Evolutionary conservation across 2,888 invertebrate genomes (phyloP).

Genomic region (Mimumesa dahlbomi): DNA sequence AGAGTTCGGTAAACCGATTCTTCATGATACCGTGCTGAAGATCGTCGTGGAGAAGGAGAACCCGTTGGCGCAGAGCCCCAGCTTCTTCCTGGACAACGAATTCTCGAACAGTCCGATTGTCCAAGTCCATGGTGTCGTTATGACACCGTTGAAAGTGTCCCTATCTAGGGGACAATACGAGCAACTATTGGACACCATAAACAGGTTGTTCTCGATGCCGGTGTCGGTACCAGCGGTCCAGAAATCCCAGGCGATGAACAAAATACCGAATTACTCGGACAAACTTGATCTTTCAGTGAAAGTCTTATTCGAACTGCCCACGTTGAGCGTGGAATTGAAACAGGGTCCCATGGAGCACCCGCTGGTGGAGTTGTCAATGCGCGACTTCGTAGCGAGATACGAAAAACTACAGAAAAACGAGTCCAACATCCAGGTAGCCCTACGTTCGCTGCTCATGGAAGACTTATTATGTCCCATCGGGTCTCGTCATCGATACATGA

Average conservation of each 20-base stretch:
- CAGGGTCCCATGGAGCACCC: slow-evolving; percentile 88
- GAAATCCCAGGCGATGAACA: slow-evolving; percentile 72
- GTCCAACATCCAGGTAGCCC: slow-evolving; percentile 88
- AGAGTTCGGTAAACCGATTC: slow-evolving; percentile 89
- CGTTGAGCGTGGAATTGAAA: slow-evolving; percentile 88
- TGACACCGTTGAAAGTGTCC: slow-evolving; percentile 92
- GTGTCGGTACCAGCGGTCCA: slow-evolving; percentile 70
- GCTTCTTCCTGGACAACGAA: slow-evolving; percentile 66
- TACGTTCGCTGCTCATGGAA: slow-evolving; percentile 94
- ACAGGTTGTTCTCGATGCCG: slow-evolving; percentile 76
- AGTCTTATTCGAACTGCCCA: slow-evolving; percentile 88
- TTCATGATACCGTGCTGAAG: slow-evolving; percentile 93
- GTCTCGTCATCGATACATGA: slow-evolving; percentile 91
- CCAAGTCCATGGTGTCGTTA: slow-evolving; percentile 85
- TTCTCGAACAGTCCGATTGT: slow-evolving; percentile 68
- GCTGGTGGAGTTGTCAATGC: slow-evolving; percentile 91
- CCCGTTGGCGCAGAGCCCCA: slow-evolving; percentile 64
- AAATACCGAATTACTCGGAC: slow-evolving; percentile 68
- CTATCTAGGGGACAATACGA: slow-evolving; percentile 93
- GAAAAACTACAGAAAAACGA: slow-evolving; percentile 86
- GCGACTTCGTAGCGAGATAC: slow-evolving; percentile 90
- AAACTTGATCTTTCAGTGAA: slow-evolving; percentile 74
- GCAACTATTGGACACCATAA: slow-evolving; percentile 89
- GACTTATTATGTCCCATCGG: slow-evolving; percentile 90
- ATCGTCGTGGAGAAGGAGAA: slow-evolving; percentile 83